Evolutionary conservation across 2,797 vertebrate species (phyloP).

Genomic region (Paramormyrops hopkinsi): DNA sequence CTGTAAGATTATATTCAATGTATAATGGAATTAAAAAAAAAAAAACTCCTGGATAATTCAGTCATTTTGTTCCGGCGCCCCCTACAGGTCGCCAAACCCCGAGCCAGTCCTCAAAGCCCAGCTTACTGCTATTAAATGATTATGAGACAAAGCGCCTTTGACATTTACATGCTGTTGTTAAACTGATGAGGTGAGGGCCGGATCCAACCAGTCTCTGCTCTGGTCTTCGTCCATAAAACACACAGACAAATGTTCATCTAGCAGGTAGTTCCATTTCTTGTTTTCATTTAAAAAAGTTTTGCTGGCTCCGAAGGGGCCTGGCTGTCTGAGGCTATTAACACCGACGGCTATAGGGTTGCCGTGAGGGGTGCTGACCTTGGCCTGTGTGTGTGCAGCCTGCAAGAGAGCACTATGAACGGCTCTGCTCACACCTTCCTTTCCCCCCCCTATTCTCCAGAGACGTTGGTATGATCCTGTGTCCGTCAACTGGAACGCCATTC

Average conservation of each 20-base stretch:
- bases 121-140: neutral
- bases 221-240: neutral
- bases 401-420: neutral
- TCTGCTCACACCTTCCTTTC: neutral
- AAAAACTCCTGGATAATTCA: neutral
- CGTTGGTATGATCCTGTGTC: constrained; percentile 9
- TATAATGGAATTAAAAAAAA: neutral
- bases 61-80: neutral
- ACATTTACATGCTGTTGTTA: constrained; percentile 1
- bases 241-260: neutral
- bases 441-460: neutral
- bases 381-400: neutral
- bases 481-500: constrained; percentile 8
- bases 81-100: neutral
- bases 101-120: neutral
- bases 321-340: neutral
- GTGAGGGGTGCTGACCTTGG: neutral
- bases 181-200: neutral
- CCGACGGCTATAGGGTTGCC: neutral
- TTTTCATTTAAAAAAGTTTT: neutral
- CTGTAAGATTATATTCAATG: neutral
- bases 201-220: neutral
- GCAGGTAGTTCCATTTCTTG: neutral
- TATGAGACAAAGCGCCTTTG: neutral
- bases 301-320: neutral